Percentiles rank a stretch among this genome's conserved stretches.
Conservation (phyloP, 2,797 vertebrate species). For the Ciconia nigra region DNA sequence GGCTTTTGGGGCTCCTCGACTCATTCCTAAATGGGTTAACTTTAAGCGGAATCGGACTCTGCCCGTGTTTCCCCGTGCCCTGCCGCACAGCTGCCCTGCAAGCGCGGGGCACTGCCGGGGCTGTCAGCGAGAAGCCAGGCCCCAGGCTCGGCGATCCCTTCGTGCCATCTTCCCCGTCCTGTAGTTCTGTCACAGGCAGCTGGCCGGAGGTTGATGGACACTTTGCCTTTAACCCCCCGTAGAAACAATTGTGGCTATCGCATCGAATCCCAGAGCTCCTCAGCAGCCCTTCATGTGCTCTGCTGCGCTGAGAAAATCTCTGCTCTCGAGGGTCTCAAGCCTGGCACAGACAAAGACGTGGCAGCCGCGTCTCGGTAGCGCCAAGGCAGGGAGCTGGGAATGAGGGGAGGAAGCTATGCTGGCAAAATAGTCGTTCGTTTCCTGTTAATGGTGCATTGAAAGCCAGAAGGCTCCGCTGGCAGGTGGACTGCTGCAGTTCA, state of each 20-base stretch:
- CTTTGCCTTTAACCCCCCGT: not conserved
- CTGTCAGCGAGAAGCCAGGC: not conserved
- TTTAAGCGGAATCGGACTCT: not conserved
- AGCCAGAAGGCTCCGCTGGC: not conserved
- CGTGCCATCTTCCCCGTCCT: not conserved
- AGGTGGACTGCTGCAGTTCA: not conserved
- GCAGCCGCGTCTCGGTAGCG: not conserved
- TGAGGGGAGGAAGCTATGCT: not conserved
- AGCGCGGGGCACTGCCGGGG: not conserved
- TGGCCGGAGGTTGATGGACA: not conserved
- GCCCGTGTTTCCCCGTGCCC: not conserved
- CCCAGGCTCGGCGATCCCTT: not conserved
- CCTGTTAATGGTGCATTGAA: not conserved
- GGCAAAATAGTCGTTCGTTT: not conserved
- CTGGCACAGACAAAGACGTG: slow-evolving; percentile 64
- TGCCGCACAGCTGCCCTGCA: not conserved
- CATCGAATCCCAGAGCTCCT: not conserved
- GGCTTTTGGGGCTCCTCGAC: rapidly evolving
- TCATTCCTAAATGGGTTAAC: not conserved
- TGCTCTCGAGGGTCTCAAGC: not conserved
- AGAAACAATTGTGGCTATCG: not conserved
- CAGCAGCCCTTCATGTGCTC: not conserved
- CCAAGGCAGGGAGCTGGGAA: slow-evolving; percentile 1
- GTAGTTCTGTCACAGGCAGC: not conserved
- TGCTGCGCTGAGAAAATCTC: not conserved